These are phyloP conservation scores for Cheilinus undulatus DNA, from an alignment of 2,113 vertebrate genomes.

Conservation along the genomic window DNA sequence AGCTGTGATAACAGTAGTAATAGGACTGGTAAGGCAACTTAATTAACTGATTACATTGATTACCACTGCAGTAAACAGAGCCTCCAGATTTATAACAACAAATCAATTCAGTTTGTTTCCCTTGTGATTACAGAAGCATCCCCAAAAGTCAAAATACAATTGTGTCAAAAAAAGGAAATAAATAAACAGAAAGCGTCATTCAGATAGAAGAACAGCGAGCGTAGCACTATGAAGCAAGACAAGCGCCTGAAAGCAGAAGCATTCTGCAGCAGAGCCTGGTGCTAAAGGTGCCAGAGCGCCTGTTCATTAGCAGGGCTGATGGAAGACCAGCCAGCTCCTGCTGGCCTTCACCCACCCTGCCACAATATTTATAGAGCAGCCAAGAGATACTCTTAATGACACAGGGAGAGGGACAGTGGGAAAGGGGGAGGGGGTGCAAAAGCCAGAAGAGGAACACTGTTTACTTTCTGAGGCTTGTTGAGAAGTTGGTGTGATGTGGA, in stretches of 20 bases:
- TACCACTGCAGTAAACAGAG: too few relatives aligned
- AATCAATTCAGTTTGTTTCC: conserved; percentile 7
- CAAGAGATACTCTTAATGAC: conserved; percentile 79
- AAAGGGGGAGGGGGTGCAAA: conserved; percentile 38
- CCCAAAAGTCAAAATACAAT: conserved; percentile 23
- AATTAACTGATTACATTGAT: too few relatives aligned
- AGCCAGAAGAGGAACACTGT: conserved; percentile 71
- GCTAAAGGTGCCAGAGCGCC: conserved; percentile 77
- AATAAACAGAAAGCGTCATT: conserved; percentile 36
- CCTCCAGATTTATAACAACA: too few relatives aligned
- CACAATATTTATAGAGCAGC: conserved; percentile 82
- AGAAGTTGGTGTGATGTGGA: conserved; percentile 60
- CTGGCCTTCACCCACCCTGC: conserved; percentile 75
- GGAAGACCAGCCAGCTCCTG: conserved; percentile 77
- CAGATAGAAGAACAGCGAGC: conserved; percentile 31
- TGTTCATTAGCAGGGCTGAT: conserved; percentile 80
- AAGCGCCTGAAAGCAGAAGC: conserved; percentile 60
- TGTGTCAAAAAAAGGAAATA: conserved; percentile 16
- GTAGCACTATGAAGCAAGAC: conserved; percentile 49
- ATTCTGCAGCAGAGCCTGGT: conserved; percentile 61
- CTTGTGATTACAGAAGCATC: conserved; percentile 20
- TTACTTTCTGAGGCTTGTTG: conserved; percentile 65
- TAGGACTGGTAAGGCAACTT: too few relatives aligned
- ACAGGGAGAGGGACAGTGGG: conserved; percentile 62
- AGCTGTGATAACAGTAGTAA: background rate